phyloP scores from a whole-genome alignment of 35 echinoderm and acorn worm genomes.

The Ophiothrix spiculata region DNA sequence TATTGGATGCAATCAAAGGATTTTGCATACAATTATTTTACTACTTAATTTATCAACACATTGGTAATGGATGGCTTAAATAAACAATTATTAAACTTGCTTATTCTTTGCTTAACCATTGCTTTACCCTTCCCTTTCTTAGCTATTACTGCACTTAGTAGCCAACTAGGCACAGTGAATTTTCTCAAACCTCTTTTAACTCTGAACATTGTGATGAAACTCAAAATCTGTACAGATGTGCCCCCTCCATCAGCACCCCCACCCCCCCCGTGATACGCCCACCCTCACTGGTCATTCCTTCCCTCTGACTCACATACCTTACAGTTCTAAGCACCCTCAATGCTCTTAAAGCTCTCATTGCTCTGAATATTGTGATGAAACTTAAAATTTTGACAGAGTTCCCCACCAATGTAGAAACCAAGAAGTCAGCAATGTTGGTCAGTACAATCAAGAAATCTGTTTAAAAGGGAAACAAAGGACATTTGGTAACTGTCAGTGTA shows the following conservation, averaged over 20 bases:
- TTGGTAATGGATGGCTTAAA: too few species aligned
- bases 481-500: not conserved
- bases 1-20: too few species aligned
- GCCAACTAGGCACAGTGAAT: constrained; percentile 61
- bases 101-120: too few species aligned
- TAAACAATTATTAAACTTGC: too few species aligned
- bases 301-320: too few species aligned
- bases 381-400: constrained; percentile 85
- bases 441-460: constrained; percentile 89
- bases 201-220: constrained; percentile 78
- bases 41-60: too few species aligned
- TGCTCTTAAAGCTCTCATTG: constrained; percentile 91
- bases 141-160: too few species aligned
- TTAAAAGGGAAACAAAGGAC: not conserved
- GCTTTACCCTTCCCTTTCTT: too few species aligned
- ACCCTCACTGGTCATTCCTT: too few species aligned
- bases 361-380: constrained; percentile 81
- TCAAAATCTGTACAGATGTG: constrained; percentile 73
- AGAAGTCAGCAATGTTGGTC: constrained; percentile 75
- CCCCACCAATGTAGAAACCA: constrained; percentile 59
- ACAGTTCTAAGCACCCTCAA: constrained; percentile 82
- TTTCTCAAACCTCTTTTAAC: constrained; percentile 79
- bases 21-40: too few species aligned
- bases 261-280: too few species aligned
- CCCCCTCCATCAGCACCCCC: too few species aligned